phyloP scores from a whole-genome alignment of 2,113 vertebrate genomes.

The Campylorhamphus procurvoides region DNA sequence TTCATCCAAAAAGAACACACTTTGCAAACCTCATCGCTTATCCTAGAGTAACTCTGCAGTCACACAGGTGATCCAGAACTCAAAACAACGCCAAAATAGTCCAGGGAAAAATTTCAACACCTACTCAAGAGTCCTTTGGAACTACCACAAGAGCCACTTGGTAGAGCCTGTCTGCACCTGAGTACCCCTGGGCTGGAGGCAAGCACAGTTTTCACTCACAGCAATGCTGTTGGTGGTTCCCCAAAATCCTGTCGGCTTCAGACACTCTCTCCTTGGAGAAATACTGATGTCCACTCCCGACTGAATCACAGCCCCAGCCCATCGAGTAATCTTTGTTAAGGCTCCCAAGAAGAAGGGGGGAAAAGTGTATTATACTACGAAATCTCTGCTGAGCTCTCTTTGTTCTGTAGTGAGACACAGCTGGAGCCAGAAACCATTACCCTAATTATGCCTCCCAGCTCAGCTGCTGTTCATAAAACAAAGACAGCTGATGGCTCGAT shows the following conservation, averaged over 20 bases:
- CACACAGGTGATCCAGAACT: background rate
- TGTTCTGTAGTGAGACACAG: constrained; percentile 53
- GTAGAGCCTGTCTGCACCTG: background rate
- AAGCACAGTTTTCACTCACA: background rate
- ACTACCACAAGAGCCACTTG: background rate
- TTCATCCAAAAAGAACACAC: background rate
- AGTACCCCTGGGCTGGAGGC: background rate
- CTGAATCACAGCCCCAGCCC: background rate
- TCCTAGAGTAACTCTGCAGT: background rate
- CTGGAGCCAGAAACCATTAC: constrained; percentile 51
- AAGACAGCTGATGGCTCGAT: constrained; percentile 50
- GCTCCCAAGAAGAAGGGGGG: background rate
- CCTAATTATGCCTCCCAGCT: constrained; percentile 54
- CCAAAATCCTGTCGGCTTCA: background rate
- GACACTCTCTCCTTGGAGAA: background rate
- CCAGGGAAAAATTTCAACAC: background rate
- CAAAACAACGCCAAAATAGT: background rate
- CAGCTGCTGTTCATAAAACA: constrained; percentile 39
- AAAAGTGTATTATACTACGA: background rate
- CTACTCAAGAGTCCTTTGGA: background rate
- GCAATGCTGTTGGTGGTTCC: background rate
- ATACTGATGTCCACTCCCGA: background rate
- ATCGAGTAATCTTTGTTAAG: background rate
- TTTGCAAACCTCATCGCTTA: background rate
- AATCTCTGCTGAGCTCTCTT: constrained; percentile 42